These are phyloP conservation scores for Eupithecia centaureata DNA, from an alignment of 2,888 invertebrate species.

Conservation along the genomic window DNA sequence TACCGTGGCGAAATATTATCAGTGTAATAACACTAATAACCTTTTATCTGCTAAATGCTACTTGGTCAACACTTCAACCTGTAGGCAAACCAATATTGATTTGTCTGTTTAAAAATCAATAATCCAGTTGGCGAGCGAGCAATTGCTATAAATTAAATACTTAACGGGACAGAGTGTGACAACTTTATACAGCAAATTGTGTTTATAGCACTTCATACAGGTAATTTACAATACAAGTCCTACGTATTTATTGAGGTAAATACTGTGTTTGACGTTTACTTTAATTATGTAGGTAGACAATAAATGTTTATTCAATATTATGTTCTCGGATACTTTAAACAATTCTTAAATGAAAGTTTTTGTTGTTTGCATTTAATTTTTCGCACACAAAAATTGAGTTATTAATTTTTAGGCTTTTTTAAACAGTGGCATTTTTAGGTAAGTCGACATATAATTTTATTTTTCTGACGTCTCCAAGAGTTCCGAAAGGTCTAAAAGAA, in stretches of 20 bases:
- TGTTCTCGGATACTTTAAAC: background rate
- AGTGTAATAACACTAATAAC: no score
- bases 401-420: background rate
- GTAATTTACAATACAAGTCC: slow-evolving; percentile 32
- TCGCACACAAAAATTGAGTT: background rate
- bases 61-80: background rate
- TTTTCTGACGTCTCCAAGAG: no score
- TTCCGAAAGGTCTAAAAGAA: no score
- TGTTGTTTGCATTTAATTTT: background rate
- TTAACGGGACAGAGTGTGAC: slow-evolving; percentile 32
- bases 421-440: background rate
- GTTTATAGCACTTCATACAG: slow-evolving; percentile 31
- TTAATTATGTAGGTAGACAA: background rate
- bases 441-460: no score
- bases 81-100: background rate
- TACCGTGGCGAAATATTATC: background rate
- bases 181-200: slow-evolving; percentile 40
- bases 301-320: background rate
- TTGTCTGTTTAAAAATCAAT: slow-evolving; percentile 36
- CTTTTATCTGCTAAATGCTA: background rate
- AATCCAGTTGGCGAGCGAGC: slow-evolving; percentile 31
- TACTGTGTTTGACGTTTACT: slow-evolving; percentile 4
- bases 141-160: slow-evolving; percentile 34
- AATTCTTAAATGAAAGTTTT: background rate
- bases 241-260: slow-evolving; percentile 34